Evolutionary conservation across 1,140 invertebrate genomes (phyloP).

Genomic region (Triops cancriformis): DNA sequence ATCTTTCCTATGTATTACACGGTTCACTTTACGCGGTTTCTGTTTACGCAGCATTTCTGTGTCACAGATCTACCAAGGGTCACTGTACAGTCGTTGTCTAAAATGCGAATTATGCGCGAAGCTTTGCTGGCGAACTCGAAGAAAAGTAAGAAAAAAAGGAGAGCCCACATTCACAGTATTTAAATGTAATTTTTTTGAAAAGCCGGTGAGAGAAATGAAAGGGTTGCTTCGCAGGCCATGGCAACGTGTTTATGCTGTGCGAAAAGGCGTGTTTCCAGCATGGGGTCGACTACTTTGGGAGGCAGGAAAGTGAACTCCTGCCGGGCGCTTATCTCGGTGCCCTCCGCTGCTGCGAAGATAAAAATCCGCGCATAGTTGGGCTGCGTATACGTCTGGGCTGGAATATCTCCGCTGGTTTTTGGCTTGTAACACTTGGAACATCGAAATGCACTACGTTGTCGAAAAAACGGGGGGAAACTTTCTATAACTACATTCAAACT

Average conservation of each 20-base stretch:
- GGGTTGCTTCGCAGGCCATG: neutral
- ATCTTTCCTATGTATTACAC: too few species aligned
- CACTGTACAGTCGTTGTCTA: neutral
- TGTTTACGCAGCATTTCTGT: too few species aligned
- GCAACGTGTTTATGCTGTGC: neutral
- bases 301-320: slow-evolving; percentile 8
- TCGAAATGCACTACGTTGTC: neutral
- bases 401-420: neutral
- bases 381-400: neutral
- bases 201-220: neutral
- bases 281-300: slow-evolving; percentile 5
- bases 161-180: too few species aligned
- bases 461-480: neutral
- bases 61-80: too few species aligned
- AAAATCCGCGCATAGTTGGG: neutral
- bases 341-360: neutral
- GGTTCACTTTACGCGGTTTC: too few species aligned
- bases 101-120: neutral
- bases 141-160: neutral
- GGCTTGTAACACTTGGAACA: neutral
- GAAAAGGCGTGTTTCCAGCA: slow-evolving; percentile 9
- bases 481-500: neutral
- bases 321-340: neutral
- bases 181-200: neutral
- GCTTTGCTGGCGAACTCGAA: neutral